phyloP scores from a whole-genome alignment of 2,797 vertebrate species.

The Epinephelus coioides region DNA sequence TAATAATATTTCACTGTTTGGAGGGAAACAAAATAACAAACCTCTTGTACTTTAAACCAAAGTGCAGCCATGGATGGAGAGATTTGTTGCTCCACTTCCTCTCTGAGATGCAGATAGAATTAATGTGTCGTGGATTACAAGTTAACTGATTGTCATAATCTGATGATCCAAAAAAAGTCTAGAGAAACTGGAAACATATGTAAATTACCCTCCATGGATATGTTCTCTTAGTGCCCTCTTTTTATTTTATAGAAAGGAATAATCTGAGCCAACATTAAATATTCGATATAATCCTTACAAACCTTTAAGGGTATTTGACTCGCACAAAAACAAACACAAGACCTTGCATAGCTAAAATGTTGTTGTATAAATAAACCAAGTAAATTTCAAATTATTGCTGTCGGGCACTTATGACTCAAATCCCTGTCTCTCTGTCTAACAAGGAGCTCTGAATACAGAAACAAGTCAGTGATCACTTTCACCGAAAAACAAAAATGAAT shows the following conservation, averaged over 20 bases:
- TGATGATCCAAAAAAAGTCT: conserved; percentile 18
- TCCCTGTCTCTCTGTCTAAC: conserved; percentile 1
- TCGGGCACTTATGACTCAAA: conserved; percentile 47
- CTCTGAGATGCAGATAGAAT: not conserved
- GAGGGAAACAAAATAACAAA: conserved; percentile 44
- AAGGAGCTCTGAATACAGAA: conserved; percentile 11
- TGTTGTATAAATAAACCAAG: conserved; percentile 47
- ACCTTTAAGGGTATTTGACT: conserved; percentile 46
- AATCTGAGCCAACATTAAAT: conserved; percentile 19
- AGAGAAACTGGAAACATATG: conserved; percentile 3
- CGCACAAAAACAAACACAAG: conserved; percentile 36
- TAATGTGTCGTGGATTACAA: conserved; percentile 7
- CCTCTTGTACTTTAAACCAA: conserved; percentile 27
- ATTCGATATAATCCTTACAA: conserved; percentile 41
- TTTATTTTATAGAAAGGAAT: conserved; percentile 20
- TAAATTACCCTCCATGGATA: not conserved
- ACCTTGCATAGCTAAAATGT: conserved; percentile 23
- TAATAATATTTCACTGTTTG: conserved; percentile 22
- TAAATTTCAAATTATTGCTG: conserved; percentile 43
- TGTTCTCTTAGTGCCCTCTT: not conserved
- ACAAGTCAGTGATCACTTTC: conserved; percentile 16
- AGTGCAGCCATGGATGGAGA: not conserved
- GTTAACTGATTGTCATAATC: conserved; percentile 10
- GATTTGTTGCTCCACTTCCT: no score
- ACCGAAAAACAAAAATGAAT: not conserved